phyloP scores from a whole-genome alignment of 2,888 invertebrate species.

The Tinea semifulvella region DNA sequence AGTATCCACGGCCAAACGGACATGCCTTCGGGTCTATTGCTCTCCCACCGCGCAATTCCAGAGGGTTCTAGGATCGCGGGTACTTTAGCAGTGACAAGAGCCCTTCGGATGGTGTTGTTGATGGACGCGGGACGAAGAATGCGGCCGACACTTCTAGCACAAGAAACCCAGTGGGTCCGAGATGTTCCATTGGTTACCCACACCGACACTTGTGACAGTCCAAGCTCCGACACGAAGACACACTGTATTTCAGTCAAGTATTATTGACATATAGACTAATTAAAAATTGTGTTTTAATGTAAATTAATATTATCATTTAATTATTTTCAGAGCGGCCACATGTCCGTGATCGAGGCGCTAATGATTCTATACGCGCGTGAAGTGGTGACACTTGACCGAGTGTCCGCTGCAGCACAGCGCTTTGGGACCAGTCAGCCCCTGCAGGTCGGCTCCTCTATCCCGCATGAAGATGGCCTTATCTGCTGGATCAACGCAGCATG shows the following conservation, averaged over 20 bases:
- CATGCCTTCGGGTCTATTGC: no score
- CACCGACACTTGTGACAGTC: not conserved
- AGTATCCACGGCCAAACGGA: no score
- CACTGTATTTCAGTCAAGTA: not conserved
- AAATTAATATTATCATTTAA: no score
- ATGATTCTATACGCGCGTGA: conserved; percentile 95
- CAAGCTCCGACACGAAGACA: not conserved
- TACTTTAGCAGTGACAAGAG: no score
- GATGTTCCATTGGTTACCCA: no score
- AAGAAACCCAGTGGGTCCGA: no score
- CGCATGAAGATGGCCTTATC: conserved; percentile 84
- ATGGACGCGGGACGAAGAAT: no score
- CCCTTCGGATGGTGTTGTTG: no score
- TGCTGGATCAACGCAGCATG: conserved; percentile 92
- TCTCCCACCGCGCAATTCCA: no score
- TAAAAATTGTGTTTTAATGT: not conserved
- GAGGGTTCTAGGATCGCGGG: no score
- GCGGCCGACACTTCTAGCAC: no score
- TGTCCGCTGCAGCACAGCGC: conserved; percentile 84
- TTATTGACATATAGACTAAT: not conserved
- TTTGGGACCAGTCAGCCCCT: conserved; percentile 65
- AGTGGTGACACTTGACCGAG: conserved; percentile 88
- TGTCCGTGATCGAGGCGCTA: conserved; percentile 94
- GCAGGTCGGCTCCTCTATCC: conserved; percentile 56
- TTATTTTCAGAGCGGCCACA: conserved; percentile 92